Base-by-base conservation (phyloP, 1,140 invertebrate genomes). In the Chelonus insularis region DNA sequence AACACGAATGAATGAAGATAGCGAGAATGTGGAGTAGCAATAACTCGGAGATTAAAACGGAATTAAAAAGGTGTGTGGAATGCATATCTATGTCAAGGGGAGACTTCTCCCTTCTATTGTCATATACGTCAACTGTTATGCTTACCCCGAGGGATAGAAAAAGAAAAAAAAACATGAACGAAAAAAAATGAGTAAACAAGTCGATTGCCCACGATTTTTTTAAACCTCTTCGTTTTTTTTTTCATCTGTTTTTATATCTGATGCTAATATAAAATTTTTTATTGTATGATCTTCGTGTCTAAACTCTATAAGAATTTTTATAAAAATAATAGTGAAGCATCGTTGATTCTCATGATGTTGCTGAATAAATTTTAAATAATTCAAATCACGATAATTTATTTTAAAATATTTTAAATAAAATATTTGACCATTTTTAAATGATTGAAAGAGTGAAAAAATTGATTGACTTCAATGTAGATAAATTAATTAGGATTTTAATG, bases 11-110 rank as follows among this genome's bases (percentile, higher is more conserved):
- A 45, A 57, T 43, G 63, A 25, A 58, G 32, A 51, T 23, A 29
- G 41, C 32, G 55, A 57, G 39, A 62, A 57, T 43, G 25, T 50
- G 47, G 69, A 69, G 68, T 70, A 70, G 75, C 73, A 79, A 79
- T 78, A 79, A 78, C 77, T 74, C 68, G 68, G 70, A 75, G 76
- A 79, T 79, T 78, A 79, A 79, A 79, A 78, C 72, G 74, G 75
- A 79, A 78, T 78, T 78, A 75, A 77, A 78, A 73, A 76, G 74
- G 72, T 78, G 68, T 70, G 70, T 69, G 71, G 72, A 71, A 71
- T 72, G 72, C 69, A 71, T 72, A 78, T 76, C 72, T 74, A 70
- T 78, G 74, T 73, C 75, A 77, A 78, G 74, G 72, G 69, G 23
- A 51, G 41, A 18, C 41, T 48, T 32, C 32, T 34, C 56, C 45